Percentiles rank a stretch among this genome's conserved stretches.
These are phyloP conservation scores for Drosophila melanocephala DNA, from an alignment of 2,888 invertebrate species.

Conservation along the genomic window DNA sequence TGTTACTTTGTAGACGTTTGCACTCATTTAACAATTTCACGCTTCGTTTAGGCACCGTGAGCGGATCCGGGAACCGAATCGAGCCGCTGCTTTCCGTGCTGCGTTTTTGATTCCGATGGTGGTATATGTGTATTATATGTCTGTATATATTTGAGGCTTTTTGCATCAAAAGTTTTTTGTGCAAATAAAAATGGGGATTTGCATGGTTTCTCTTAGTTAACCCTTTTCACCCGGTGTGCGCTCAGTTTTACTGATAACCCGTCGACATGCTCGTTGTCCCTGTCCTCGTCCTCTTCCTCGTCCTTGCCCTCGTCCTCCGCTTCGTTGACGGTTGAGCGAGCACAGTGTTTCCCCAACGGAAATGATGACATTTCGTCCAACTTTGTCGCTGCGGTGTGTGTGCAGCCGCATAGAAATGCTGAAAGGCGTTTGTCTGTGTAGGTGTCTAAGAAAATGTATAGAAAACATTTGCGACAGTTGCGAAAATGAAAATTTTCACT, in stretches of 20 bases:
- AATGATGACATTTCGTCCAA: conserved; percentile 83
- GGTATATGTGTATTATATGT: not conserved
- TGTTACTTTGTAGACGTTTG: conserved; percentile 46
- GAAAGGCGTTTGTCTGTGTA: conserved; percentile 46
- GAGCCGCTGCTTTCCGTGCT: conserved; percentile 5
- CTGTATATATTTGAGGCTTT: conserved; percentile 18
- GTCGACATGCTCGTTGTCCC: conserved; percentile 18
- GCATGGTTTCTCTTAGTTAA: conserved; percentile 69
- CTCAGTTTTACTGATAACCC: conserved; percentile 48
- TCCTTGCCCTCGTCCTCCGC: not conserved
- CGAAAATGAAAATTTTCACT: conserved; percentile 74
- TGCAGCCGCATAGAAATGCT: conserved; percentile 75
- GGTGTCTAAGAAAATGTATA: conserved; percentile 60
- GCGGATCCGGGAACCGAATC: conserved; percentile 31
- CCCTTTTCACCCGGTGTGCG: conserved; percentile 58
- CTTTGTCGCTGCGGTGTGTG: conserved; percentile 64
- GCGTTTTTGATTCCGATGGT: conserved; percentile 25
- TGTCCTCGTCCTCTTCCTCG: conserved; percentile 14
- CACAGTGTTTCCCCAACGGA: conserved; percentile 72
- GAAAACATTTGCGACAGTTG: conserved; percentile 58
- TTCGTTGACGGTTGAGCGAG: conserved; percentile 60
- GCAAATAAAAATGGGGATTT: conserved; percentile 66
- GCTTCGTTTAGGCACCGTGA: conserved; percentile 75
- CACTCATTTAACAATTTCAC: conserved; percentile 82
- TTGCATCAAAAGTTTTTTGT: conserved; percentile 43